These are phyloP conservation scores for Rotaria macrura DNA, from an alignment of 2,888 invertebrate species.

Conservation along the genomic window DNA sequence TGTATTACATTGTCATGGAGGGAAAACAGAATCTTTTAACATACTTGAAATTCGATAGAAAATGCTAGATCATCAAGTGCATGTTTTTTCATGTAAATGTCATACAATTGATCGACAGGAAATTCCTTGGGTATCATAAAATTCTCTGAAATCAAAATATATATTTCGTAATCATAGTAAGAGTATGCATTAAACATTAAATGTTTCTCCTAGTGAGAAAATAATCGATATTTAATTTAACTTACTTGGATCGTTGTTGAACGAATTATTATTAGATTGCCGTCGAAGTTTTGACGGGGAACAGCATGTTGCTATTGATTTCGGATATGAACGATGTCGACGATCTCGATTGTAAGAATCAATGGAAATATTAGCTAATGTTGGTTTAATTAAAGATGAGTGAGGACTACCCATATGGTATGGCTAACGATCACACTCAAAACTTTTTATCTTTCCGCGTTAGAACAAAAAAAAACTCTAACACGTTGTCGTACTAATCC, in stretches of 20 bases:
- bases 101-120: neutral
- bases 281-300: neutral
- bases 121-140: neutral
- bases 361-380: neutral
- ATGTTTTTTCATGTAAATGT: neutral
- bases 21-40: too few species aligned
- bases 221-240: too few species aligned
- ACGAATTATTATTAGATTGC: neutral
- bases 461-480: neutral
- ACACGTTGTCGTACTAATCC: neutral
- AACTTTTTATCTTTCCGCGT: neutral
- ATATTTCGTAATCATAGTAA: neutral
- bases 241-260: neutral
- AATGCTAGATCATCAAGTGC: neutral
- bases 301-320: neutral
- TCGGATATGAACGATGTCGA: neutral
- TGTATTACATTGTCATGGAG: too few species aligned
- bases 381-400: neutral
- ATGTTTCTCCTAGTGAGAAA: too few species aligned
- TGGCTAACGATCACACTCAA: neutral
- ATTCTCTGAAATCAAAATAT: neutral
- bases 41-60: neutral
- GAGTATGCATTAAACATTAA: too few species aligned
- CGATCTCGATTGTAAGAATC: neutral
- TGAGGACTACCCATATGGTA: neutral